These are phyloP conservation scores for Clarias fuscus DNA, from an alignment of 2,797 vertebrate genomes.

Conservation along the genomic window DNA sequence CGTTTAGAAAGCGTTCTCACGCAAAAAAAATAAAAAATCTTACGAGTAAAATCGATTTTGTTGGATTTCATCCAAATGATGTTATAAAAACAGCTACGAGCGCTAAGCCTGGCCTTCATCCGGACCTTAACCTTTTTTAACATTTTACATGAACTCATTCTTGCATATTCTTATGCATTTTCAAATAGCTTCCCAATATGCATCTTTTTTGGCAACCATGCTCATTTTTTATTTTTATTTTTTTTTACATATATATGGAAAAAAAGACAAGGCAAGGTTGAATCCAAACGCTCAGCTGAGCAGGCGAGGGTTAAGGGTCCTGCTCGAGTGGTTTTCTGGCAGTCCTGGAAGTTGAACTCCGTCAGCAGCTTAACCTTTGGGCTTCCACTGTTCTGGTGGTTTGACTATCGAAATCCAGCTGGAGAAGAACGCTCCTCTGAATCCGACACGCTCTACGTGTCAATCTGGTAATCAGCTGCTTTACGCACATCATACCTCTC, in stretches of 20 bases:
- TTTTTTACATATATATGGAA: no score
- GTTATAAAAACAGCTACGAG: background rate
- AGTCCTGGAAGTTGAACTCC: background rate
- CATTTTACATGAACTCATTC: constrained; percentile 9
- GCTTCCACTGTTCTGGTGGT: background rate
- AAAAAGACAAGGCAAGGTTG: background rate
- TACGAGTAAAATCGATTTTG: background rate
- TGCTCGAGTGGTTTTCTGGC: background rate
- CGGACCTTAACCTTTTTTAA: constrained; percentile 21
- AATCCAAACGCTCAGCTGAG: background rate
- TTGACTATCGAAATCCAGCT: background rate
- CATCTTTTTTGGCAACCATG: background rate
- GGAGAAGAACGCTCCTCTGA: background rate
- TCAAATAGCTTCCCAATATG: background rate
- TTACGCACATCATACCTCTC: no score
- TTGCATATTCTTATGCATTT: background rate
- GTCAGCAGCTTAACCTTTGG: background rate
- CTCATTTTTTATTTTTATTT: no score
- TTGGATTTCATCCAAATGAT: constrained; percentile 12
- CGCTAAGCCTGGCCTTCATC: background rate
- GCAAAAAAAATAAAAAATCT: background rate
- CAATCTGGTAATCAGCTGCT: background rate
- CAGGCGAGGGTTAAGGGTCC: background rate
- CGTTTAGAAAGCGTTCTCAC: background rate
- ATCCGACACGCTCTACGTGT: background rate